phyloP scores from a whole-genome alignment of 2,888 invertebrate genomes.

The Tinea semifulvella region DNA sequence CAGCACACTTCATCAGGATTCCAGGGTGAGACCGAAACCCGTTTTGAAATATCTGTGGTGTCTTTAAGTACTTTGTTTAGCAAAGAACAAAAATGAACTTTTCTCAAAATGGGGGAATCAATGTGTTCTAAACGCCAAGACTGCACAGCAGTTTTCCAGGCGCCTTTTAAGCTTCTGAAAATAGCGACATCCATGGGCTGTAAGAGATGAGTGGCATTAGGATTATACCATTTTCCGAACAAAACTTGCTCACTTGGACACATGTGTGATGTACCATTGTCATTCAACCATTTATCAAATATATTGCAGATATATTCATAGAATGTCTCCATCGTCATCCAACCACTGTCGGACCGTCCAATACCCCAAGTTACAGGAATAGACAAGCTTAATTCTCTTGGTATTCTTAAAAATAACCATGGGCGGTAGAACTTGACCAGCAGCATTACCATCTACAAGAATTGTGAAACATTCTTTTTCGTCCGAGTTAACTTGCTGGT shows the following conservation, averaged over 20 bases:
- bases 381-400: slow-evolving; percentile 17
- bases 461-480: slow-evolving; percentile 20
- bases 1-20: too few species aligned
- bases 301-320: slow-evolving; percentile 15
- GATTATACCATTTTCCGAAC: too few species aligned
- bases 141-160: slow-evolving; percentile 31
- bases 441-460: slow-evolving; percentile 17
- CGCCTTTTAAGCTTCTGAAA: slow-evolving; percentile 15
- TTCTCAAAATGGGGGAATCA: too few species aligned
- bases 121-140: too few species aligned
- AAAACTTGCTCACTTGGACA: too few species aligned
- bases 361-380: too few species aligned
- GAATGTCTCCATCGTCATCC: background rate
- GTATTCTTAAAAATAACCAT: slow-evolving; percentile 16
- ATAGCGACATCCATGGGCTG: background rate
- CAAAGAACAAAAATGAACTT: too few species aligned
- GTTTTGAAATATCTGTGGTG: too few species aligned
- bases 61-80: too few species aligned
- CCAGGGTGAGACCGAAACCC: too few species aligned
- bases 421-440: slow-evolving; percentile 16
- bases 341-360: background rate
- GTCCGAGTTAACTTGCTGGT: slow-evolving; percentile 19
- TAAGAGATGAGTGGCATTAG: background rate
- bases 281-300: slow-evolving; percentile 30
- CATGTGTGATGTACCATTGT: slow-evolving; percentile 34